Base-by-base conservation (phyloP, 2,888 invertebrate species). In the Venustoraphidia nigricollis region DNA sequence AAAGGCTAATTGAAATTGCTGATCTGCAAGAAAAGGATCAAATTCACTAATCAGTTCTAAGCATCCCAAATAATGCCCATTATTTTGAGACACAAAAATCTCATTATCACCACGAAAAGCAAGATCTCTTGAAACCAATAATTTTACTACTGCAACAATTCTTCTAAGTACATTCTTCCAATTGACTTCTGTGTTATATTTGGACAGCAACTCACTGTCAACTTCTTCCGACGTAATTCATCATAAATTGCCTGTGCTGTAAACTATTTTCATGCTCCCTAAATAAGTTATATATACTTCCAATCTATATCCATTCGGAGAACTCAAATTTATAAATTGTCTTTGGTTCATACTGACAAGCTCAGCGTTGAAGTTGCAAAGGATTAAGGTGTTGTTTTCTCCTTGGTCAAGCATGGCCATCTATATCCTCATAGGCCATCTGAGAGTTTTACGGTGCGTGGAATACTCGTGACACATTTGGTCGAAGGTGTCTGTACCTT, bases 41-140 rank as follows among this genome's bases (percentile, higher is more conserved):
- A 55, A 60, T 50, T 60, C 45, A 43, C 55, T 52, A n/a, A 59
- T 42, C 13, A 59, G 48, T 49, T 60, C 57, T n/a, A 58, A 42
- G 43, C 47, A 50, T 43, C 57, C 56, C 35, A 58, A 53, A 53
- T 54, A 59, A 49, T 60, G 59, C 42, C 55, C 58, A 53, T 55
- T 59, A 38, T 53, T 48, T 34, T 34, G 40, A 36, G 54, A 54
- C 34, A 55, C 51, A 41, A 57, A 45, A n/a, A n/a, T 55, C 50
- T 59, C 54, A 53, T 57, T 51, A 17, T 52, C 46, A 44, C 56
- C 59, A 37, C 54, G 52, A 51, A 59, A 56, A 11, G 55, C 44
- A 39, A 59, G 50, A 35, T 54, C 57, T 39, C 54, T 52, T 13
- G 49, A 48, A 41, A 53, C 52, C 40, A 58, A 51, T 45, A 52